Evolutionary conservation across 2,797 vertebrate species (phyloP), one percentile per base, ranked within the genome.

Genomic region (Todus mexicanus): DNA sequence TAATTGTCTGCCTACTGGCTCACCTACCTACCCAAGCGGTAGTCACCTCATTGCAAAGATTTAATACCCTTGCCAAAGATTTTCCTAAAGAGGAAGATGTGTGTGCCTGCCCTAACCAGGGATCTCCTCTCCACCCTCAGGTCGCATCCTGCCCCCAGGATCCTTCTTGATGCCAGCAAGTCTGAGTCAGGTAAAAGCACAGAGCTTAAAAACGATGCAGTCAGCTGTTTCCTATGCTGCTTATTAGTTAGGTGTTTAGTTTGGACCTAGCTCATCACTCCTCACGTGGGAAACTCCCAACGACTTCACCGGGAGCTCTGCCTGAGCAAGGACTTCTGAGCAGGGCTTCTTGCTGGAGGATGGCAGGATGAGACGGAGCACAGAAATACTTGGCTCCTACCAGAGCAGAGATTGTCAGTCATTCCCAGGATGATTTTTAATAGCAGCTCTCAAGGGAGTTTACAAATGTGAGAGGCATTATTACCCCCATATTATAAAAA

Each of bases 261-360:
- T 92, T 96, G 88, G 88, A 76, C 37, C 37, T 22, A 45, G 76
- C 42, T 92, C 74, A 79, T 93, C 92, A 79, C 71, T 93, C 83
- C 74, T 65, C 86, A 42, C 1, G 0, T 0, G 2, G 93, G 92
- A 84, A 93, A 90, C 90, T 92, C 93, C 87, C 88, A 82, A 10
- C 68, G 68, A 79, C 78, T 96, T 93, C 76, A 68, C 56, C 61
- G 78, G 61, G 81, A 90, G 56, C 60, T 76, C 29, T 73, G 70
- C 59, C 77, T 73, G 85, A 88, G 73, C 43, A 56, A 87, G 75
- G 87, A 53, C n/a, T 91, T 68, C 68, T 71, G 79, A 80, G 59
- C 33, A 61, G 53, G 38, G 26, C 40, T 91, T 78, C 33, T 50
- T 60, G 45, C 10, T 53, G 65, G 57, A 74, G 40, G 23, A 68